Evolutionary conservation across 1,140 invertebrate genomes (phyloP).

Genomic region (Neodiprion fabricii): DNA sequence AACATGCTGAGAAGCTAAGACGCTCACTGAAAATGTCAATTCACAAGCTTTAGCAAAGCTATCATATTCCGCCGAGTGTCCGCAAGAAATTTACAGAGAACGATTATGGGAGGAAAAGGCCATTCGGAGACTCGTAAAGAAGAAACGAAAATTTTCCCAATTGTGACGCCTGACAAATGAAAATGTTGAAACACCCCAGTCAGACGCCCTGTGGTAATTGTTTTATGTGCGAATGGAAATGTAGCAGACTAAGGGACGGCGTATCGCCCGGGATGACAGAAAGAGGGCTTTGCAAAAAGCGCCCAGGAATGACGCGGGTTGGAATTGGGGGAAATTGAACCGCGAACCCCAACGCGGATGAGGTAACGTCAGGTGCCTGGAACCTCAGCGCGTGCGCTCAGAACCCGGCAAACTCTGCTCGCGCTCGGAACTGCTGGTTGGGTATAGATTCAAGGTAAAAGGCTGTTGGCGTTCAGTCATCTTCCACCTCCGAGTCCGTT

Average conservation of each 20-base stretch:
- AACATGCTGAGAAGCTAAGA: too few relatives aligned
- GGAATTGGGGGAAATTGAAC: slow-evolving; percentile 7
- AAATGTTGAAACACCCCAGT: too few relatives aligned
- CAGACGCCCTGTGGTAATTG: too few relatives aligned
- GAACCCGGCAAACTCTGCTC: not conserved
- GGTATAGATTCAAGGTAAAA: not conserved
- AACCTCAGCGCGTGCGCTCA: not conserved
- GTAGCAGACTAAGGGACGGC: not conserved
- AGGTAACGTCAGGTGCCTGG: not conserved
- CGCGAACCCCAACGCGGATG: not conserved
- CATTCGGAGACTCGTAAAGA: not conserved
- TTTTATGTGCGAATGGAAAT: not conserved
- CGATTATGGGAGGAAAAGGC: not conserved
- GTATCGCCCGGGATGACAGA: not conserved
- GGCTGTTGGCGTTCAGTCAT: not conserved
- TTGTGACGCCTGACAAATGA: too few relatives aligned
- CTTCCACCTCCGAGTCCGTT: not conserved
- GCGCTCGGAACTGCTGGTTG: not conserved
- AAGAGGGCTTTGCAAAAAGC: not conserved
- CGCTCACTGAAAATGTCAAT: too few relatives aligned
- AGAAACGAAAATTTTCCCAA: not conserved
- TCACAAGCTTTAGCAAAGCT: too few relatives aligned
- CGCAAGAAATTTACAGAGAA: not conserved
- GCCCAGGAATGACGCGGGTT: not conserved
- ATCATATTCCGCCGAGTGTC: too few relatives aligned